phyloP scores from a whole-genome alignment of 2,113 vertebrate genomes.

The Zingel zingel region DNA sequence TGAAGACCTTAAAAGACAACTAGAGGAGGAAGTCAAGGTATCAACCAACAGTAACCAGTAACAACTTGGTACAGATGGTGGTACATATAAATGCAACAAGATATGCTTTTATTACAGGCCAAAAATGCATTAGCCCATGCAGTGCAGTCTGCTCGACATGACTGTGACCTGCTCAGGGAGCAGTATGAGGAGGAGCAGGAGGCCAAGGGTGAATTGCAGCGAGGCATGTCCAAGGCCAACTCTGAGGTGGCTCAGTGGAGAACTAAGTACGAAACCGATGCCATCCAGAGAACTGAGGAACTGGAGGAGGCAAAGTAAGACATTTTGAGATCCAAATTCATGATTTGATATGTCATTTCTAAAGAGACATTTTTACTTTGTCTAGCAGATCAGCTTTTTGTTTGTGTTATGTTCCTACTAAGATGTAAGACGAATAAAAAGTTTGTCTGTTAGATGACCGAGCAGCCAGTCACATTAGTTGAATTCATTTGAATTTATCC shows the following conservation, averaged over 20 bases:
- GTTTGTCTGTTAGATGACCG: conserved; percentile 89
- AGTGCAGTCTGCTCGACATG: conserved; percentile 87
- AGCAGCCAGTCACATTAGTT: conserved; percentile 58
- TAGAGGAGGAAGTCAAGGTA: conserved; percentile 87
- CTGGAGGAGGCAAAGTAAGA: conserved; percentile 95
- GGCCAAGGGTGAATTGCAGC: conserved; percentile 87
- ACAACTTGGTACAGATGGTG: not conserved
- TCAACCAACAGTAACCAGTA: no score
- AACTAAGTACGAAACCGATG: conserved; percentile 95
- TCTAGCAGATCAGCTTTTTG: conserved; percentile 91
- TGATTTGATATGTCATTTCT: not conserved
- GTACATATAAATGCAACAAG: not conserved
- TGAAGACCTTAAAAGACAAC: conserved; percentile 90
- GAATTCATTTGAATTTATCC: not conserved
- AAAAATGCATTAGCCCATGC: conserved; percentile 87
- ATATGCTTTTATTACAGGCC: conserved; percentile 65
- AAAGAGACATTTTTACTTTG: conserved; percentile 60
- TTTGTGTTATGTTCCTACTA: conserved; percentile 89
- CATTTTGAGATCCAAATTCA: conserved; percentile 2
- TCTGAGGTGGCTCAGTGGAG: conserved; percentile 92
- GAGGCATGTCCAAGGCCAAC: conserved; percentile 88
- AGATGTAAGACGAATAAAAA: conserved; percentile 95
- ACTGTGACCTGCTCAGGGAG: conserved; percentile 87
- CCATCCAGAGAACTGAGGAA: conserved; percentile 93
- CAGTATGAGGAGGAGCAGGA: conserved; percentile 88